Evolutionary conservation across 2,797 vertebrate species (phyloP), one percentile per base, ranked within the genome.

Genomic region (Dermochelys coriacea): DNA sequence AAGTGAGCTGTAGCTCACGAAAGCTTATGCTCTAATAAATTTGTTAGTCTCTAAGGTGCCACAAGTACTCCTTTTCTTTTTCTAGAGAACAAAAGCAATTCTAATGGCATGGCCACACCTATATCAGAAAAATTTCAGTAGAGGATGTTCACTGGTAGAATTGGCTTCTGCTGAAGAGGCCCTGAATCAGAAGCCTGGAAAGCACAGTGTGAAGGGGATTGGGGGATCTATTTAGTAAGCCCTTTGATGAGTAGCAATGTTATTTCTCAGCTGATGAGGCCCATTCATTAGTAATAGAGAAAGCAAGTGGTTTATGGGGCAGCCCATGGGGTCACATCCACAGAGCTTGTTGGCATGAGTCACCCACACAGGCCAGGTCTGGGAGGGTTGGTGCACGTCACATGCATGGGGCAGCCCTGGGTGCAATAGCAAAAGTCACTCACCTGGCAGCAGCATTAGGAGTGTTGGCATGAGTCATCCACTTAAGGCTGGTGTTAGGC

Each of bases 81-180:
- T n/a, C 0, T 4, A n/a, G 19, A 41, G 7, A 16, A 21, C 16
- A 11, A 64, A 52, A 18, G 5, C 6, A 27, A 84, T 52, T 64
- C 37, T 64, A 34, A n/a, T 64, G 31, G 7, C 50, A 68, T 31
- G 19, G 41, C 78, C 41, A 54, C 29, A 54, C 41, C 6, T 29
- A 78, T 14, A 45, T 29, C 54, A 49, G 50, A 23, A 41, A 29
- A 37, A 18, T 57, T 37, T 18, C 37, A 51, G 34, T 14, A 68
- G 5, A 51, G 57, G 27, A 18, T 57, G 21, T 50, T 71, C 54
- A 80, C 41, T 57, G 51, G 50, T 49, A 83, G 5, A 29, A 31
- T 49, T 6, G 25, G 4, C 74, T 47, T 29, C 45, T 77, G 37
- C 64, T 8, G 19, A 49, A 77, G 41, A 75, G 6, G 74, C 64